These are phyloP conservation scores for Hydropotes inermis DNA, from an alignment of 2,113 vertebrate species.

Conservation along the genomic window DNA sequence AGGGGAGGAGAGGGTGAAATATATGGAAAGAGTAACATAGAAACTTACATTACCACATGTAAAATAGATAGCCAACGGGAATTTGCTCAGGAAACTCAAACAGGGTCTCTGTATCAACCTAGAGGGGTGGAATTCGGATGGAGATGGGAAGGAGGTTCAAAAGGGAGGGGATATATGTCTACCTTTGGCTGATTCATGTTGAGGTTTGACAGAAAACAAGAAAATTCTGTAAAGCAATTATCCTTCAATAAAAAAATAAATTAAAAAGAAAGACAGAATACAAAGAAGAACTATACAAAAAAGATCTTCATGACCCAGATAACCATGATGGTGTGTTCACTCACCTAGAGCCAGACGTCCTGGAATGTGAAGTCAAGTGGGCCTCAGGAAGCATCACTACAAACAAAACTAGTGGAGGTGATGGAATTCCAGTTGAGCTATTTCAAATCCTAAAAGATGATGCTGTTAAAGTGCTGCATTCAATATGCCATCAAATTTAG, in stretches of 20 bases:
- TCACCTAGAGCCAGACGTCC: background rate
- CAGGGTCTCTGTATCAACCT: background rate
- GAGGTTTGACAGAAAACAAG: background rate
- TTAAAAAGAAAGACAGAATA: background rate
- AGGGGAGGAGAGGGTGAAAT: background rate
- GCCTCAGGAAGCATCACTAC: background rate
- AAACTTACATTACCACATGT: background rate
- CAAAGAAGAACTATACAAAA: background rate
- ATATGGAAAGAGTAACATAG: background rate
- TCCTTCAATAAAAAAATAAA: background rate
- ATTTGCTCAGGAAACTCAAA: background rate
- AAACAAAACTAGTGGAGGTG: background rate
- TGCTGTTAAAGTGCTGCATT: background rate
- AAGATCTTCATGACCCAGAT: background rate
- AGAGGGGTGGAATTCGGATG: background rate
- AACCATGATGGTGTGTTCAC: background rate
- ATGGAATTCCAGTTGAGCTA: background rate
- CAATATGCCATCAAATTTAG: background rate
- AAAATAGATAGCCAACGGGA: background rate
- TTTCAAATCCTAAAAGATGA: background rate
- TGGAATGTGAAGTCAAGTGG: background rate
- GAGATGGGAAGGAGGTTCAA: background rate
- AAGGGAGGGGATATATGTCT: background rate
- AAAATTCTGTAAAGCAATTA: background rate
- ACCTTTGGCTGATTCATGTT: background rate